Evolutionary conservation across 2,888 invertebrate genomes (phyloP), one percentile per base, ranked within the genome.

Genomic region (Cephalotes varians): DNA sequence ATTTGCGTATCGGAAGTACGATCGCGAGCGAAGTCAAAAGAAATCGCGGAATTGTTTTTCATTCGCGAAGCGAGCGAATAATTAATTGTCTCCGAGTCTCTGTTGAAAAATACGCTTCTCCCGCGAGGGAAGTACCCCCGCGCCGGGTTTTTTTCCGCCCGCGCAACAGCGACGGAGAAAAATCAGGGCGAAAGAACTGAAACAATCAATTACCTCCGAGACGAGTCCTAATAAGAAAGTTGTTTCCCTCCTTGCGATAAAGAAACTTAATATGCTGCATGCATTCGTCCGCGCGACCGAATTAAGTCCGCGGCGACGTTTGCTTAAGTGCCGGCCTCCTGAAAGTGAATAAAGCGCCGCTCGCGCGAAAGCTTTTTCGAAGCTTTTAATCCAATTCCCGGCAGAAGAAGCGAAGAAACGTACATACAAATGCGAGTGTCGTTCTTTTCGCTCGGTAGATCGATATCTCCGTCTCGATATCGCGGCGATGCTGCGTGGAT

Each of bases 1-100:
- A 56, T 69, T 77, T 71, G 44, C 71, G 77, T 79, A 71, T 69
- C 56, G 56, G 18, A 51, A 58, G 54, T 44, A 18, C 31, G 44
- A 69, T 44, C 67, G 40, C 25, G 56, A 5, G n/a, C n/a, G 25
- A 10, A 69, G 56, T 58, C 77, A 58, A 79, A 69, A 79, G 77
- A 79, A 79, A 79, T 79, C 69, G 56, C 44, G 44, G 44, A 79
- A 79, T 79, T 79, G 56, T 69, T 79, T 79, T 79, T 79, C 69
- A 79, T 71, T 69, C 71, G 67, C 54, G 56, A 71, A 58, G n/a
- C 71, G 44, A 79, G 56, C 56, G 56, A 79, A 69, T 79, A 79
- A 79, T 79, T 79, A 79, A 79, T 79, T 79, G 77, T 69, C 71
- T 5, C n/a, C 71, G 77, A 79, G 77, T 69, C 69, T 79, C 77